phyloP scores from a whole-genome alignment of 2,888 invertebrate genomes.

The Timandra comae region DNA sequence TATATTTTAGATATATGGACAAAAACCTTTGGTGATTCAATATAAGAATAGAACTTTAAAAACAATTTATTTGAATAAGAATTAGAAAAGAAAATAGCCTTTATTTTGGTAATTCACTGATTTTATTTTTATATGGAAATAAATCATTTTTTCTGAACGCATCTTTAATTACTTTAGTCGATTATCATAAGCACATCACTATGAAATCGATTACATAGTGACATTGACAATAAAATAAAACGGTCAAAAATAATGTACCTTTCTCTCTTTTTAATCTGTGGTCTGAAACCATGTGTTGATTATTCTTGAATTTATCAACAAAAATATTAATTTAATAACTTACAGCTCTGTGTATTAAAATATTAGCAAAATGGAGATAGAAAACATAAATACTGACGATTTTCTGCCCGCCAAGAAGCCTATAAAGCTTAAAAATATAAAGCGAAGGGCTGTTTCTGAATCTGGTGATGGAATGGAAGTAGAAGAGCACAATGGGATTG shows the following conservation, averaged over 20 bases:
- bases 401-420: constrained; percentile 73
- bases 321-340: constrained; percentile 4
- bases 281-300: constrained; percentile 37
- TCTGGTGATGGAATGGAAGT: constrained; percentile 80
- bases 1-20: too few species aligned
- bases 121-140: neutral
- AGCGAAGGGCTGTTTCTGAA: constrained; percentile 66
- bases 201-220: neutral
- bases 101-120: too few species aligned
- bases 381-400: constrained; percentile 71
- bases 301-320: constrained; percentile 15
- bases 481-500: constrained; percentile 80
- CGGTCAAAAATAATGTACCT: neutral
- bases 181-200: neutral
- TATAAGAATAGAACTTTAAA: too few species aligned
- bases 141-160: constrained; percentile 2
- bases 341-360: neutral
- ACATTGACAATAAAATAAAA: neutral
- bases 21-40: too few species aligned
- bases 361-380: constrained; percentile 65
- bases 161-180: constrained; percentile 6
- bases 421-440: constrained; percentile 65
- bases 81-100: too few species aligned
- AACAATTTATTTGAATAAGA: too few species aligned
- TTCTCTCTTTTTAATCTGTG: constrained; percentile 27